Percentiles rank a stretch among this genome's conserved stretches.
Evolutionary conservation across 2,113 vertebrate genomes (phyloP).

Genomic region (Scopus umbretta): DNA sequence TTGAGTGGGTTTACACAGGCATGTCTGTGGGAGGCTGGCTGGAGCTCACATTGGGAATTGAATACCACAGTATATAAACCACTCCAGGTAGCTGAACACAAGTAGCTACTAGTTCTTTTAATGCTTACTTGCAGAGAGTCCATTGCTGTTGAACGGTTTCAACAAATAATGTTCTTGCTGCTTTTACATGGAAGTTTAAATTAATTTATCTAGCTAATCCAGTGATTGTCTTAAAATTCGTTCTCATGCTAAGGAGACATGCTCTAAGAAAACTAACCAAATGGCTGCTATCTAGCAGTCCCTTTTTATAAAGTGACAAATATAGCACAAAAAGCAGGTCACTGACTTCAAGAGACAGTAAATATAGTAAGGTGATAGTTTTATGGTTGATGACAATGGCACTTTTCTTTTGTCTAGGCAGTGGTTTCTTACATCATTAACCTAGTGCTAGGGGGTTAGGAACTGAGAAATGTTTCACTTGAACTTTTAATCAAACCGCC

Average conservation of each 20-base stretch:
- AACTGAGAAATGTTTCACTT: neutral
- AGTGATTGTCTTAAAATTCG: conserved; percentile 20
- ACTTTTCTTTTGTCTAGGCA: neutral
- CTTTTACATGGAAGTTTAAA: conserved; percentile 16
- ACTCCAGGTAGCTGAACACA: neutral
- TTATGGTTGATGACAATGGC: neutral
- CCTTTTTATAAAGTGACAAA: neutral
- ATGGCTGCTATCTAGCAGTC: neutral
- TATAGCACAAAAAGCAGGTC: neutral
- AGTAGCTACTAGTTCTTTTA: neutral
- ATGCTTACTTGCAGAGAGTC: neutral
- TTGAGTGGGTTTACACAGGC: neutral
- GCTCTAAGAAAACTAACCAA: neutral
- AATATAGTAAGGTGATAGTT: neutral
- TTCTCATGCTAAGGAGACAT: conserved; percentile 30
- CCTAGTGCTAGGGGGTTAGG: neutral
- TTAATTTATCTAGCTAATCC: conserved; percentile 40
- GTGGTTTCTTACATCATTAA: neutral
- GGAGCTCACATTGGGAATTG: neutral
- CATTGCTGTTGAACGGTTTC: conserved; percentile 8
- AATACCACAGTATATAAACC: neutral
- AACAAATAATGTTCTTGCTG: neutral
- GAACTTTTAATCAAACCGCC: neutral
- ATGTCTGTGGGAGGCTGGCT: neutral
- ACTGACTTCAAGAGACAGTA: neutral